Evolutionary conservation across 2,888 invertebrate genomes (phyloP), one percentile per base, ranked within the genome.

Genomic region (Apodemia hepburni): DNA sequence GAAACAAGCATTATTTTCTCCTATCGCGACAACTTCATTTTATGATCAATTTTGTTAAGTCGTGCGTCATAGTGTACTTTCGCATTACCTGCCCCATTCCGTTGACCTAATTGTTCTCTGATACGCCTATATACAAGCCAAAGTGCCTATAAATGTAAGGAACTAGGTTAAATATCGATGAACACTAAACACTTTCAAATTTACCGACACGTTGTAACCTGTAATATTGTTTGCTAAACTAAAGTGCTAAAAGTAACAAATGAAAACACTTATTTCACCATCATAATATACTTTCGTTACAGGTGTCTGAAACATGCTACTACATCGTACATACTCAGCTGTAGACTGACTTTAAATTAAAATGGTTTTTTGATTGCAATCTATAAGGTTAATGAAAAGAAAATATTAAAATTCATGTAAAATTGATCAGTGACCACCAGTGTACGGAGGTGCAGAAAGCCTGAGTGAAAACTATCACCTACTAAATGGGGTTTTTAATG

Each of bases 121-220:
- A 80, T 85, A 85, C 78, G 78, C 79, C 77, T 75, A 76, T 82
- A 75, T 79, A 82, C 80, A 78, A 76, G 72, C 78, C 78, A 75
- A 85, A 84, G 84, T 81, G 83, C 78, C 86, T 84, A 85, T 87
- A 85, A 88, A 88, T 82, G 81, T 76, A 82, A 81, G 82, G 79
- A 90, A 85, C 79, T 86, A 76, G 89, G 89, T 87, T 89, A 87
- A 88, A 87, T 88, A 86, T 86, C 82, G 84, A 87, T 81, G 81
- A 76, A 81, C 79, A 75, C 75, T 77, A 78, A 78, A 80, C 77
- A 80, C 72, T 78, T 74, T 76, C 75, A 71, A 76, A 79, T 75
- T 76, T 72, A 75, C 72, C 71, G 71, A 74, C 75, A 67, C 61
- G 61, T 61, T 60, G 51, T 68, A 22, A 61, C 58, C 64, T 65